phyloP scores from a whole-genome alignment of 2,113 vertebrate genomes.

The Isichthys henryi region DNA sequence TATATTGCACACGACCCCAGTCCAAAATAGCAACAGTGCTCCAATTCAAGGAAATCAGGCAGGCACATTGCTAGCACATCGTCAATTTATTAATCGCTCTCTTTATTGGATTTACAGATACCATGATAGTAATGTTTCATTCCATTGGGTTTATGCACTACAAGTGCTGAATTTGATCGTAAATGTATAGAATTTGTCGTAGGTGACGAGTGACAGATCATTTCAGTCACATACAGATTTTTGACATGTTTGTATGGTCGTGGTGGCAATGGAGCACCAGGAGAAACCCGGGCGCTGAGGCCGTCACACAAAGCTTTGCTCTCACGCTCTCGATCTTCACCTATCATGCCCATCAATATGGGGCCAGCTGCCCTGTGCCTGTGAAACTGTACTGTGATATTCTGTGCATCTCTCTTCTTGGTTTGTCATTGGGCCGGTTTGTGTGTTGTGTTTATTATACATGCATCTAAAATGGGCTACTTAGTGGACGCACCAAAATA shows the following conservation, averaged over 20 bases:
- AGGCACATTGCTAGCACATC: background rate
- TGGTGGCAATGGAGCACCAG: background rate
- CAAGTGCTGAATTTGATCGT: background rate
- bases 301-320: slow-evolving; percentile 15
- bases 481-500: slow-evolving; percentile 48
- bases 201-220: background rate
- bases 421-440: slow-evolving; percentile 53
- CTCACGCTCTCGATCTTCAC: slow-evolving; percentile 10
- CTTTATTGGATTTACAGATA: background rate
- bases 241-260: background rate
- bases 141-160: background rate
- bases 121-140: background rate
- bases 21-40: background rate
- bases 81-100: background rate
- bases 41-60: background rate
- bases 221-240: background rate
- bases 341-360: slow-evolving; percentile 24
- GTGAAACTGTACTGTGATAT: slow-evolving; percentile 34
- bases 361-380: slow-evolving; percentile 34
- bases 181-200: background rate
- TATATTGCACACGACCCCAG: background rate
- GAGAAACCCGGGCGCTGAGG: slow-evolving; percentile 23
- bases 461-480: slow-evolving; percentile 51
- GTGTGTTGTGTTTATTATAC: slow-evolving; percentile 51
- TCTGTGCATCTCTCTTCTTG: slow-evolving; percentile 45